Evolutionary conservation across 2,113 vertebrate genomes (phyloP), one percentile per base, ranked within the genome.

Genomic region (Paedocypris sp.): DNA sequence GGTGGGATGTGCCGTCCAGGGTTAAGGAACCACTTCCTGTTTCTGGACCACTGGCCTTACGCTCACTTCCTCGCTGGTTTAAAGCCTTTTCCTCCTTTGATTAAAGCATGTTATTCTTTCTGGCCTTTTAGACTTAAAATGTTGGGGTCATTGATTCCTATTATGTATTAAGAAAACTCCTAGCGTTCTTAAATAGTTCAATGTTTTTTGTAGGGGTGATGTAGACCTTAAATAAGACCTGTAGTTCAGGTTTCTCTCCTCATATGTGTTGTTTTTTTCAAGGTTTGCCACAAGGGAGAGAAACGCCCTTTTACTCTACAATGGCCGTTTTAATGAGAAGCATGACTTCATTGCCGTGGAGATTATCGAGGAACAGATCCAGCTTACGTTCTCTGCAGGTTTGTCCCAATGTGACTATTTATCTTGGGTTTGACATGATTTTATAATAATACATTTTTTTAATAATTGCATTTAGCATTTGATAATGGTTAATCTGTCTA

Each of bases 301-400:
- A 72, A 88, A 92, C 0, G 91, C 90, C 8, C 83, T 98, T 48
- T 85, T 98, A 1, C 91, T 98, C 11, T 98, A 98, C 80, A 98
- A 97, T 0, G 93, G 94, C 35, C 85, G 94, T 59, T 98, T 98
- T 81, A 98, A 98, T 0, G 93, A 98, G 74, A 98, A 97, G 59
- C 94, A 98, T 0, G 93, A 98, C 80, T 98, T 98, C 75, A 88
- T 98, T 13, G 94, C 94, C 3, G 70, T 98, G 79, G 93, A 98
- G 86, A 86, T 97, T 31, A 88, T 96, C n/a, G 83, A 86, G 1
- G 93, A 93, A 70, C 94, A 98, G 81, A 88, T 98, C 73, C 94
- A 97, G 78, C 89, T 98, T 70, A 94, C 92, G 0, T 98, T 97
- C 84, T 97, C 94, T 1, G 91, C 93, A 88, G 93, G 94, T 97